phyloP scores from a whole-genome alignment of 2,888 invertebrate genomes.

The Apamea sordens region DNA sequence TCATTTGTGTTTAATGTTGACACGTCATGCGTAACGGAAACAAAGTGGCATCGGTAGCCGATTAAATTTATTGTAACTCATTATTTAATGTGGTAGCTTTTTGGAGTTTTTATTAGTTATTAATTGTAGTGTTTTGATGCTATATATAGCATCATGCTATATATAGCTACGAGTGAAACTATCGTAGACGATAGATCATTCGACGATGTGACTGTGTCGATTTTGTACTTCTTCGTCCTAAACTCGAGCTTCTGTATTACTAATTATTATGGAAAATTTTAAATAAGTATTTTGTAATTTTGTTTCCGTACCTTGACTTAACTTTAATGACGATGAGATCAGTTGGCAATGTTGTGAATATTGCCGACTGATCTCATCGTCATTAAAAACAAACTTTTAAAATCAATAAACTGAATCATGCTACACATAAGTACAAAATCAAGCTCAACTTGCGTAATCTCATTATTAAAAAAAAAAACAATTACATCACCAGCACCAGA shows the following conservation, averaged over 20 bases:
- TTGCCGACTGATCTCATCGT: background rate
- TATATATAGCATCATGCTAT: background rate
- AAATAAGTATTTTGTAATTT: background rate
- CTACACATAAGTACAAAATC: conserved; percentile 16
- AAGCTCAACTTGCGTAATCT: conserved; percentile 1
- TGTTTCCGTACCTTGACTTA: background rate
- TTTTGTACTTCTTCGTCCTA: background rate
- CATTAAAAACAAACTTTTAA: background rate
- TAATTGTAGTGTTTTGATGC: conserved; percentile 25
- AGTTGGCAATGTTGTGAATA: too few relatives aligned
- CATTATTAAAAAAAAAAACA: conserved; percentile 42
- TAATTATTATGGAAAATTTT: background rate
- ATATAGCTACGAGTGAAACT: background rate
- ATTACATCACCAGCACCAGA: conserved; percentile 50
- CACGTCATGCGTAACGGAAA: conserved; percentile 59
- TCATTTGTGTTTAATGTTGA: conserved; percentile 56
- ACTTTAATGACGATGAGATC: too few relatives aligned
- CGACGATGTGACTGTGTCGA: too few relatives aligned
- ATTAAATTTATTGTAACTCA: conserved; percentile 67
- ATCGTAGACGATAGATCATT: background rate
- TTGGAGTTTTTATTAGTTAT: conserved; percentile 16
- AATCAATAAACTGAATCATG: conserved; percentile 12
- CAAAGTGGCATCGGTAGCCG: conserved; percentile 59
- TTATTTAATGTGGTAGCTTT: conserved; percentile 64
- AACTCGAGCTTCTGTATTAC: background rate